Evolutionary conservation across 1,140 invertebrate species (phyloP), one percentile per base, ranked within the genome.

Genomic region (Aphelenchoides besseyi): DNA sequence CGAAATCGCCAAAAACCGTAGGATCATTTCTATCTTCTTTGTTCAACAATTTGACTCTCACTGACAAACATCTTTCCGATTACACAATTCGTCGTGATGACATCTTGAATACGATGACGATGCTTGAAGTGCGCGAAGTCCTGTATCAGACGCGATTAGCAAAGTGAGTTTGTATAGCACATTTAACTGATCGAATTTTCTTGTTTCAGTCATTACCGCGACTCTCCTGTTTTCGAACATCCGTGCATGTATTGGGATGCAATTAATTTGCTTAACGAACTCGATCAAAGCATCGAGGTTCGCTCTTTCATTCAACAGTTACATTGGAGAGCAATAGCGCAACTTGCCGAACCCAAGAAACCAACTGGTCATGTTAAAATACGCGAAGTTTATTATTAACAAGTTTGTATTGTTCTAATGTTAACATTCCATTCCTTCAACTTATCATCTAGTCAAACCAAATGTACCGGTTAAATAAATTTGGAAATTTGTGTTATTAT

Each of bases 251-350:
- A 66, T 32, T 33, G 9, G 16, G 63, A 66, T 32, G 35, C 36
- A 23, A 18, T 66, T 3, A n/a, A 36, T 18, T 32, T 66, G 1
- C 3, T 66, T 12, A 36, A 33, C 32, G 63, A 66, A 1, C 18
- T 37, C n/a, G 30, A 66, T 32, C 30, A 36, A 12, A 66, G 26
- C 16, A 12, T 32, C 12, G 63, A 66, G n/a, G 32, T 29, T 32
- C 30, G 63, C 1, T 33, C 63, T n/a, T 66, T 66, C 32, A 53
- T 66, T 53, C 63, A 66, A 53, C 30, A 66, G n/a, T 33, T 66
- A 2, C 30, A 8, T 59, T 59, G 55, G 55, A 28, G 23, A 23
- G 5, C 5, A 5, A 28, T 59, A 12, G 5, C 55, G 23, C 41
- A 48, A 48, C 41, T 48, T 23, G 41, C 12, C 41, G 41, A 23